Percentiles rank a stretch among this genome's conserved stretches.
Evolutionary conservation across 2,888 invertebrate species (phyloP).

Genomic region (Malachius bipustulatus): DNA sequence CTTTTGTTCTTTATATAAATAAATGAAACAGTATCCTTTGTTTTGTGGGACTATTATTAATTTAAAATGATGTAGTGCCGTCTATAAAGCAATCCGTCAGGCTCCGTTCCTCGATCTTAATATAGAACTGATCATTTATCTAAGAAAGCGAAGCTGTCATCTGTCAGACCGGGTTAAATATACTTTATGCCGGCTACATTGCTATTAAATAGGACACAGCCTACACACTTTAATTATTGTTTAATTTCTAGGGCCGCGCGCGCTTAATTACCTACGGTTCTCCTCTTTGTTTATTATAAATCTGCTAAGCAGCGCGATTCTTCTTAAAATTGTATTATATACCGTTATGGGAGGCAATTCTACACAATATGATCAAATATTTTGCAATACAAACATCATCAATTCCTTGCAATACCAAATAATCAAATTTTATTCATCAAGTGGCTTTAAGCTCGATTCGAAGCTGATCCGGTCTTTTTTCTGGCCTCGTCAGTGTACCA

Average conservation of each 20-base stretch:
- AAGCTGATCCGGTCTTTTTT: too few relatives aligned
- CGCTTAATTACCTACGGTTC: conserved; percentile 4
- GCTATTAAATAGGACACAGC: conserved; percentile 5
- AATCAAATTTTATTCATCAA: too few relatives aligned
- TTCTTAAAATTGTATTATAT: too few relatives aligned
- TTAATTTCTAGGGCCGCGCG: conserved; percentile 2
- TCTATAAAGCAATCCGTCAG: conserved; percentile 15
- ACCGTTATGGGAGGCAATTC: too few relatives aligned
- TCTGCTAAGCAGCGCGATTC: too few relatives aligned
- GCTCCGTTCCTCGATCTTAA: conserved; percentile 20
- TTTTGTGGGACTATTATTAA: conserved; percentile 12
- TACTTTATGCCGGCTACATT: conserved; percentile 6
- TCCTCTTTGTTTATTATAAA: background rate
- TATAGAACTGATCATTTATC: conserved; percentile 22
- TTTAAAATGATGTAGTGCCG: conserved; percentile 14
- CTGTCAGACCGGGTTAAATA: conserved; percentile 6
- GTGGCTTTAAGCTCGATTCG: too few relatives aligned
- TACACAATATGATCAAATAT: too few relatives aligned
- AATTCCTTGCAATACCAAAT: too few relatives aligned
- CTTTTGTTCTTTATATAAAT: conserved; percentile 1
- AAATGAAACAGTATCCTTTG: conserved; percentile 7
- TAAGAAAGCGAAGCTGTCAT: conserved; percentile 10
- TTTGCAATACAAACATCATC: too few relatives aligned
- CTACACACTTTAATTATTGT: conserved; percentile 3
- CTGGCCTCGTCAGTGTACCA: too few relatives aligned